Conservation (phyloP, 2,113 vertebrate genomes). For the Mastomys natalensis region DNA sequence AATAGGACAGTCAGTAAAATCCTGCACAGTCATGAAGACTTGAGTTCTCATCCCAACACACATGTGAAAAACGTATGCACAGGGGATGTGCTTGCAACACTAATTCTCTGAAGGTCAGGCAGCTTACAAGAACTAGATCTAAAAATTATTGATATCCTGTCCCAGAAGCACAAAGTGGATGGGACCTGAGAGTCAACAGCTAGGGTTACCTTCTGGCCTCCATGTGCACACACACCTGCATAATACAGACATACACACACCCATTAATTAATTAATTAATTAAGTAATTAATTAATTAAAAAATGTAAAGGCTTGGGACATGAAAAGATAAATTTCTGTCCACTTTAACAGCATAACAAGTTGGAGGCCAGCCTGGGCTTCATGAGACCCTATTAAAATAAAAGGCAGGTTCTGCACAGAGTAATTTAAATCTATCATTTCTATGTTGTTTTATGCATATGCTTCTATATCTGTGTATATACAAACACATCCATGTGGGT, state of each 20-base stretch:
- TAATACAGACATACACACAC: not conserved
- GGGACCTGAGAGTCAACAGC: not conserved
- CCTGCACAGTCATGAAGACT: no score
- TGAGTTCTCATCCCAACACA: not conserved
- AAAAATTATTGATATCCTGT: not conserved
- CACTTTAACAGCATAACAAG: not conserved
- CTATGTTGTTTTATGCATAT: not conserved
- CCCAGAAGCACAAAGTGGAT: not conserved
- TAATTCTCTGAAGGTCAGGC: not conserved
- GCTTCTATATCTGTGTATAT: not conserved
- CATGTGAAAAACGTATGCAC: not conserved
- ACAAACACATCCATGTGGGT: not conserved
- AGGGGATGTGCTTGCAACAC: not conserved
- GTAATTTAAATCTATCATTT: not conserved
- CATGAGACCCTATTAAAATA: no score
- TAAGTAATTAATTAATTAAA: no score
- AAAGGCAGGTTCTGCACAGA: not conserved
- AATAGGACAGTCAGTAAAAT: not conserved
- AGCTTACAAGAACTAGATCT: no score
- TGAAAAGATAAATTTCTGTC: not conserved
- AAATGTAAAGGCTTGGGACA: not conserved
- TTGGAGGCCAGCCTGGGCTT: not conserved
- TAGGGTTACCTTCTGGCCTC: not conserved
- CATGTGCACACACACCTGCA: not conserved
- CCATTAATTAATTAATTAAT: no score